Conservation (phyloP, 23 tunicate species). For the Ascidia mentula region DNA sequence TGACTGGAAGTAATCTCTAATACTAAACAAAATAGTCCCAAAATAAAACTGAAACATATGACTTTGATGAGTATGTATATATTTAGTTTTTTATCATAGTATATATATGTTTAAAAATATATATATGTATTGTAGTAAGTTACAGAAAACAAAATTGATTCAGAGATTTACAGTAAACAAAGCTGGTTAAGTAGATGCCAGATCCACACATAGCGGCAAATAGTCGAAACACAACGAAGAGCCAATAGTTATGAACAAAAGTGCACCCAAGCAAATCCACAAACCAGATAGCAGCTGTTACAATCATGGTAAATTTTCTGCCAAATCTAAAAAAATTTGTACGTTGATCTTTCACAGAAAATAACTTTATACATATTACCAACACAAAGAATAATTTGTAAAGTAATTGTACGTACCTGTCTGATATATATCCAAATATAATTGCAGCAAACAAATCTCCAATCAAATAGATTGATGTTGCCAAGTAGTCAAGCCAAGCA, state of each 20-base stretch:
- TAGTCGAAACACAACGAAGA: conserved; percentile 55
- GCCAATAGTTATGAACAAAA: conserved; percentile 49
- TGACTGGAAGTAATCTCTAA: conserved; percentile 49
- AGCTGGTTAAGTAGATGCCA: conserved; percentile 51
- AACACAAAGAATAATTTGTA: not conserved
- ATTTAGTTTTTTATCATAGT: too few species aligned
- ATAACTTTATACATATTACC: not conserved
- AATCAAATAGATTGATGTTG: conserved; percentile 34
- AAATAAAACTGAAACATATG: too few species aligned
- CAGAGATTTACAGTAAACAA: conserved; percentile 52
- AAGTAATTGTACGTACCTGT: conserved; percentile 46
- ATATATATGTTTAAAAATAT: too few species aligned
- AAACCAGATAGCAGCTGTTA: conserved; percentile 27
- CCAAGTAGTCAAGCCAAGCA: conserved; percentile 28
- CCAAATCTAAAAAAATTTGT: conserved; percentile 69
- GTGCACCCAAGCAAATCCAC: conserved; percentile 38
- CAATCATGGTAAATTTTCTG: conserved; percentile 45
- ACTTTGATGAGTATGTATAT: too few species aligned
- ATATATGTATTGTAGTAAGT: not conserved
- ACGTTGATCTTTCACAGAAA: too few species aligned
- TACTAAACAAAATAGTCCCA: conserved; percentile 26
- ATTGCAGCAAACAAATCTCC: conserved; percentile 36
- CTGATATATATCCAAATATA: conserved; percentile 35
- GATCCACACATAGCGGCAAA: conserved; percentile 59
- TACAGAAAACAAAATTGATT: too few species aligned